These are phyloP conservation scores for Drepana falcataria DNA, from an alignment of 2,888 invertebrate genomes.

Conservation along the genomic window DNA sequence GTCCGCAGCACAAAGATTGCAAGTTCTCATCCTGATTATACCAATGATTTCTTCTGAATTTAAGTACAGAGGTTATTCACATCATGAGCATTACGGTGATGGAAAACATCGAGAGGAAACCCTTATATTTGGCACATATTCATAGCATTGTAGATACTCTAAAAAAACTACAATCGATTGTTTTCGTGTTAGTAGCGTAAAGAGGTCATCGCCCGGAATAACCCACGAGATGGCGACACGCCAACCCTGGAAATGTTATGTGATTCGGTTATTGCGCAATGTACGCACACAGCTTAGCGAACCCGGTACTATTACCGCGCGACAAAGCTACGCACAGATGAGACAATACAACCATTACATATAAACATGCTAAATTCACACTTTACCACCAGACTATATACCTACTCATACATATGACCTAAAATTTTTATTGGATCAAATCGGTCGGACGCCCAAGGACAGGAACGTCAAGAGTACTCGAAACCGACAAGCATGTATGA, in stretches of 20 bases:
- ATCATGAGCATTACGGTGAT: too few species aligned
- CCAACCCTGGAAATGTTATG: slow-evolving; percentile 38
- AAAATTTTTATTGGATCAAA: too few species aligned
- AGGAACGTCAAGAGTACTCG: too few species aligned
- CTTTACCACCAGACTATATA: too few species aligned
- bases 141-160: not conserved
- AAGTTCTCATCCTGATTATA: not conserved
- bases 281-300: slow-evolving; percentile 2
- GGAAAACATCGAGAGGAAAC: too few species aligned
- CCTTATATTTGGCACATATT: not conserved
- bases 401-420: too few species aligned
- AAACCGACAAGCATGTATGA: too few species aligned
- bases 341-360: not conserved
- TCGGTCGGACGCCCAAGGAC: too few species aligned
- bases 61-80: too few species aligned
- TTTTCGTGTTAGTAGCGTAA: slow-evolving; percentile 31
- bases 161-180: slow-evolving; percentile 23
- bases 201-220: slow-evolving; percentile 50
- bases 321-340: not conserved
- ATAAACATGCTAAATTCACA: too few species aligned
- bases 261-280: slow-evolving; percentile 22
- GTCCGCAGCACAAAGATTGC: not conserved
- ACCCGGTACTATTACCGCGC: not conserved
- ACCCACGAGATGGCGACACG: slow-evolving; percentile 34
- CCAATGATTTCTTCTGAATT: too few species aligned